Percentiles rank a stretch among this genome's conserved stretches.
These are phyloP conservation scores for Antheraea yamamai DNA, from an alignment of 2,888 invertebrate genomes.

Conservation along the genomic window DNA sequence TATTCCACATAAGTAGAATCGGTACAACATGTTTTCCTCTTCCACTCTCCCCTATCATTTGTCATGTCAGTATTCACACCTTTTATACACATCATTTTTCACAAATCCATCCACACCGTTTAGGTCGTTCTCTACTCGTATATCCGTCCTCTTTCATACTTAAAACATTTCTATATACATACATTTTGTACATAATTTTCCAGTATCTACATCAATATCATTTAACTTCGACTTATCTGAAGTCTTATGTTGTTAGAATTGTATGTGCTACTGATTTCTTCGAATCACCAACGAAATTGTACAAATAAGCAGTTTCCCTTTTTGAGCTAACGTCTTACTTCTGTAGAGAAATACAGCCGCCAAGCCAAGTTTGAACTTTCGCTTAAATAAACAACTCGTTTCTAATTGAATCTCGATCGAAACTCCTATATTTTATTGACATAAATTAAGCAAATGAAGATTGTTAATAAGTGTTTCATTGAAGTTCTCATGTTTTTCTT, in stretches of 20 bases:
- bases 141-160: too few species aligned
- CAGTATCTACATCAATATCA: too few species aligned
- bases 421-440: constrained; percentile 1
- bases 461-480: not conserved
- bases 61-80: too few species aligned
- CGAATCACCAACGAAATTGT: not conserved
- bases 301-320: constrained; percentile 1
- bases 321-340: constrained; percentile 2
- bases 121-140: too few species aligned
- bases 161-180: too few species aligned
- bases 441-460: not conserved
- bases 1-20: too few species aligned
- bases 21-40: too few species aligned
- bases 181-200: too few species aligned
- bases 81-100: too few species aligned
- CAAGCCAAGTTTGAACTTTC: constrained; percentile 7
- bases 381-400: not conserved
- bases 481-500: not conserved
- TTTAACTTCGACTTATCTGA: not conserved
- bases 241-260: not conserved
- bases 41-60: too few species aligned
- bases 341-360: not conserved
- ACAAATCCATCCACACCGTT: too few species aligned
- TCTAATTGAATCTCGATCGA: constrained; percentile 4
- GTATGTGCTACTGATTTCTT: not conserved